Conservation (phyloP, 30 jellyfish, hydroid and myxozoan species). For the Clytia hemisphaerica region DNA sequence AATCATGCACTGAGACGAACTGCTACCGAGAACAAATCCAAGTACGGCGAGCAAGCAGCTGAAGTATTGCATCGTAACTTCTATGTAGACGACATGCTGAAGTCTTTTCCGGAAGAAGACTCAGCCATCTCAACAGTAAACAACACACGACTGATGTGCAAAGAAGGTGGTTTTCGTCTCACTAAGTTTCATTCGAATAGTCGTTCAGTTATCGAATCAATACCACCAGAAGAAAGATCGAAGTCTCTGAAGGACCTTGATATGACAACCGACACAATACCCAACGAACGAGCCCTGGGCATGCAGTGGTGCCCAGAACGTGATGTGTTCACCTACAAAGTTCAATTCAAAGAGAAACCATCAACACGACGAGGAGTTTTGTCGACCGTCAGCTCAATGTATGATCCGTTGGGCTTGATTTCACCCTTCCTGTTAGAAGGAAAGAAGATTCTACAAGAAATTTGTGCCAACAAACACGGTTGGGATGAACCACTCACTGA, state of each 20-base stretch:
- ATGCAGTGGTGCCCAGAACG: constrained; percentile 9
- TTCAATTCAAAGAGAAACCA: constrained; percentile 20
- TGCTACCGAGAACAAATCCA: constrained; percentile 25
- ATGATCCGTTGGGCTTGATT: constrained; percentile 59
- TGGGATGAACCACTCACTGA: too few species aligned
- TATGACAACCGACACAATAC: constrained; percentile 9
- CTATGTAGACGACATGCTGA: constrained; percentile 44
- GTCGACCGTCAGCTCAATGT: constrained; percentile 13
- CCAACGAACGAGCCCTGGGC: constrained; percentile 30
- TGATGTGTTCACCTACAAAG: constrained; percentile 13
- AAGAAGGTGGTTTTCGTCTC: constrained; percentile 20
- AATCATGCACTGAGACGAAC: constrained; percentile 29
- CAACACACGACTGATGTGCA: constrained; percentile 9
- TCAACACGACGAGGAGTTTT: constrained; percentile 37
- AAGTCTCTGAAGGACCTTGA: constrained; percentile 11
- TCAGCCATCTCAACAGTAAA: constrained; percentile 11
- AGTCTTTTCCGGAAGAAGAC: constrained; percentile 11
- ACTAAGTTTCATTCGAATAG: constrained; percentile 23
- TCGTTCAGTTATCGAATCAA: constrained; percentile 13
- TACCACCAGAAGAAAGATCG: constrained; percentile 23
- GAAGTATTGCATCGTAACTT: constrained; percentile 26
- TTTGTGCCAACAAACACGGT: constrained; percentile 22
- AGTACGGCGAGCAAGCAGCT: neutral
- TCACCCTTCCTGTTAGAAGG: constrained; percentile 35
- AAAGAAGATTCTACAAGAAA: constrained; percentile 29